Percentiles rank a stretch among this genome's conserved stretches.
These are phyloP conservation scores for Numenius arquata DNA, from an alignment of 2,113 vertebrate genomes.

Conservation along the genomic window DNA sequence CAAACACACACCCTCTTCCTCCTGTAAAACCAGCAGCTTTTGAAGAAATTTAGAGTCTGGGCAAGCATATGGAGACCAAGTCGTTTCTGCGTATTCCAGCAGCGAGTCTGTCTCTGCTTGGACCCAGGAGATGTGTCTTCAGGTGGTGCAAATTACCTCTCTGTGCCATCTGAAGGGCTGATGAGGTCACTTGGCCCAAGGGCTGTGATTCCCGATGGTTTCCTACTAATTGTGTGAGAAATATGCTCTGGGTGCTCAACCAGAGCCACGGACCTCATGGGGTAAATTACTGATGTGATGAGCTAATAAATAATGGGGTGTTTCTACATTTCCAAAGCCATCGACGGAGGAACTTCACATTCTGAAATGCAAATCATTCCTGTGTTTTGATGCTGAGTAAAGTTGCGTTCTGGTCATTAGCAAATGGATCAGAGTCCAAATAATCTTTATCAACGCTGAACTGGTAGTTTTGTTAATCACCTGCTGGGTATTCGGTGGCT, in stretches of 20 bases:
- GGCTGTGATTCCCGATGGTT: background rate
- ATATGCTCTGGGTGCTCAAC: background rate
- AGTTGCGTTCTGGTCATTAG: background rate
- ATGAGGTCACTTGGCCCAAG: background rate
- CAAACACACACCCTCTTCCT: background rate
- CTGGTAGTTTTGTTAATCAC: background rate
- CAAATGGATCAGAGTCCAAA: background rate
- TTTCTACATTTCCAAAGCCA: background rate
- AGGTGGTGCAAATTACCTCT: background rate
- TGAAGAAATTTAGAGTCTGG: background rate
- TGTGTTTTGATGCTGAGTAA: background rate
- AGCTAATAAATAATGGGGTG: background rate
- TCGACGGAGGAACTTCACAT: background rate
- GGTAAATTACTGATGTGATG: background rate
- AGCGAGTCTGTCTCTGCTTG: background rate
- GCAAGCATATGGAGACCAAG: background rate
- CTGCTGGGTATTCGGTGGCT: background rate
- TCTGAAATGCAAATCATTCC: background rate
- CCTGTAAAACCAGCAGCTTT: background rate
- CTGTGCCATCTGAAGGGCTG: background rate
- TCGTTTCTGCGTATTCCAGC: background rate
- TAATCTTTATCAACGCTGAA: background rate
- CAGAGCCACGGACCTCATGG: background rate
- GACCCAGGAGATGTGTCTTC: background rate
- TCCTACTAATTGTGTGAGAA: background rate